These are phyloP conservation scores for Drosophila neonasuta DNA, from an alignment of 2,888 invertebrate species.

Conservation along the genomic window DNA sequence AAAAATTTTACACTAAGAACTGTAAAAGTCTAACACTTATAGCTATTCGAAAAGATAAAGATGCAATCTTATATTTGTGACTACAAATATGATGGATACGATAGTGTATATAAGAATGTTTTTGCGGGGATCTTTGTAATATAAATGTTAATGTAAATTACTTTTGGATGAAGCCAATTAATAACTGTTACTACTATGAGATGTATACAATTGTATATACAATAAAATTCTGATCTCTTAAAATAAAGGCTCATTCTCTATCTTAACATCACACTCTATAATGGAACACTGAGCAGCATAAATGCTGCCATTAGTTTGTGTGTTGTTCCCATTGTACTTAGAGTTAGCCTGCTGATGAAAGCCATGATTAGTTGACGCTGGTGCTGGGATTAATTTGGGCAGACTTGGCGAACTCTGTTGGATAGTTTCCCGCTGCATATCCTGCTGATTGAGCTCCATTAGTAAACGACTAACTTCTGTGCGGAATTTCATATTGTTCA, in stretches of 20 bases:
- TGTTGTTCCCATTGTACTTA: slow-evolving; percentile 12
- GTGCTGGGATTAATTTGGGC: slow-evolving; percentile 14
- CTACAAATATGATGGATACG: not conserved
- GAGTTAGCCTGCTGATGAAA: not conserved
- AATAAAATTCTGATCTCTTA: slow-evolving; percentile 24
- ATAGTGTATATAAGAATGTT: not conserved
- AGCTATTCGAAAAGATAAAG: not conserved
- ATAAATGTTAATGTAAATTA: slow-evolving; percentile 1
- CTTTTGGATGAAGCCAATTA: slow-evolving; percentile 28
- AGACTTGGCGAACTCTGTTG: not conserved
- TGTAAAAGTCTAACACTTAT: not conserved
- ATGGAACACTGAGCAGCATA: slow-evolving; percentile 46
- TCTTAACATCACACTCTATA: slow-evolving; percentile 66
- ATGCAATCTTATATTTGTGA: slow-evolving; percentile 3
- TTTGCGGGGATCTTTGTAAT: not conserved
- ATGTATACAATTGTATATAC: slow-evolving; percentile 9
- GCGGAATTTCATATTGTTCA: slow-evolving; percentile 63
- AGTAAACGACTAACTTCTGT: slow-evolving; percentile 58
- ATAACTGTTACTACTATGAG: not conserved
- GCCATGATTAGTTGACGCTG: slow-evolving; percentile 11
- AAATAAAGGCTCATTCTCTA: slow-evolving; percentile 58
- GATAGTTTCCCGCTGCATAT: slow-evolving; percentile 16
- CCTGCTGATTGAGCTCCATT: slow-evolving; percentile 59
- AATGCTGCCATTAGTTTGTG: slow-evolving; percentile 11
- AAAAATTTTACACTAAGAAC: not conserved